A percentile compares a stretch with the other conserved stretches of the same genome.
These are phyloP conservation scores for Pangasius mekongensis DNA, from an alignment of 2,797 vertebrate species.

Conservation along the genomic window DNA sequence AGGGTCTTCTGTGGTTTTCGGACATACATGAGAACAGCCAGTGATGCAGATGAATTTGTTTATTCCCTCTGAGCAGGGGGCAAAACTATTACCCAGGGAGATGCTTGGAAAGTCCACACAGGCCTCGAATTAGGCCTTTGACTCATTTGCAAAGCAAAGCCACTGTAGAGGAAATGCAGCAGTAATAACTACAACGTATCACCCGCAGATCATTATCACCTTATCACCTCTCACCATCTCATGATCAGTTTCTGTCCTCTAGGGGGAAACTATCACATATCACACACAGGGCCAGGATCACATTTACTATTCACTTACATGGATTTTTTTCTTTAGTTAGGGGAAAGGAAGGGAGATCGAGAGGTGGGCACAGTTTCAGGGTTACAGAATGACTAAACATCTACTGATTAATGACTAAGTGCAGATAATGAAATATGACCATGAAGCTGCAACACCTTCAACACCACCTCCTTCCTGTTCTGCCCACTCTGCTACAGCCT, in stretches of 20 bases:
- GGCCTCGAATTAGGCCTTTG: slow-evolving; percentile 11
- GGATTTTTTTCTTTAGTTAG: neutral
- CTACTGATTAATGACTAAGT: neutral
- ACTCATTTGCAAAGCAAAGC: slow-evolving; percentile 57
- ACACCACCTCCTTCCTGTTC: neutral
- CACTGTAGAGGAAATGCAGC: slow-evolving; percentile 39
- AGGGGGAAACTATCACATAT: neutral
- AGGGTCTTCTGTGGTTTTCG: neutral
- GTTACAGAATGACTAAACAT: slow-evolving; percentile 3
- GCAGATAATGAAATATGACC: slow-evolving; percentile 4
- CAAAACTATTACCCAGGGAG: neutral
- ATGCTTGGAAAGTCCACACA: slow-evolving; percentile 34
- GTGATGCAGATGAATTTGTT: slow-evolving; percentile 21
- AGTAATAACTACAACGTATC: neutral
- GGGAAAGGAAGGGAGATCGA: neutral
- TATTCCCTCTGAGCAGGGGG: neutral
- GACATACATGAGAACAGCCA: too few relatives aligned
- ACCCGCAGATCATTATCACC: slow-evolving; percentile 31
- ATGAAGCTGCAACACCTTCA: neutral
- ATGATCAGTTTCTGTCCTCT: slow-evolving; percentile 30
- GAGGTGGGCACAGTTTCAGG: neutral
- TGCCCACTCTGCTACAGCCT: neutral
- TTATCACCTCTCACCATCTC: slow-evolving; percentile 36
- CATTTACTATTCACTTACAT: neutral
- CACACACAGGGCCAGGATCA: neutral